Evolutionary conservation across 2,888 invertebrate genomes (phyloP), one percentile per base, ranked within the genome.

Genomic region (Mayetiola destructor): DNA sequence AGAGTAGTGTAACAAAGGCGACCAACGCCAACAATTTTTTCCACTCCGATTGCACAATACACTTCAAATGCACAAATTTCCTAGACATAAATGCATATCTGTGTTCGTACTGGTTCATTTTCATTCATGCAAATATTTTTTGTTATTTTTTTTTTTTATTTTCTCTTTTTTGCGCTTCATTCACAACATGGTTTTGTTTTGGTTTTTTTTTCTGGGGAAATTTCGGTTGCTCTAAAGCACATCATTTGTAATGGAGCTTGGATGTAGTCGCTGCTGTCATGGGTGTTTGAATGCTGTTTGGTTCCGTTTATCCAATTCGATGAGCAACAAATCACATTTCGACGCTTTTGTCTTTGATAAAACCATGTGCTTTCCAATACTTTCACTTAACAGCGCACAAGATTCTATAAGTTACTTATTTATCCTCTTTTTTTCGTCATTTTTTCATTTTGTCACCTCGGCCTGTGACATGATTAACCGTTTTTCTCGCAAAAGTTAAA

Each of bases 311-410:
- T 48, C 29, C 48, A 23, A 27, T 48, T 48, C 48, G 48, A 48
- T 48, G 29, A 27, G 29, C 16, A 48, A 48, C 48, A 48, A 48
- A 48, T 48, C 48, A 48, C 48, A 48, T 48, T 48, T 48, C 23
- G 23, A n/a, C 48, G 48, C 27, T 27, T 48, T 48, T 48, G 23
- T 27, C 48, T 27, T 42, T 48, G n/a, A 27, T n/a, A 48, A 16
- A 48, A 48, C 27, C 48, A 48, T 48, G 48, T 48, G 48, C 48
- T 48, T 48, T 27, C n/a, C 42, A 42, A 48, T 48, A 48, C 48
- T 48, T 48, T 48, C 48, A 48, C 48, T 48, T 48, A 48, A 9
- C 48, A 27, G 3, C 23, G 9, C 23, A 27, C 48, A 48, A 48
- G 48, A 48, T 48, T 23, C n/a, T 48, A 27, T 48, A 23, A n/a